These are phyloP conservation scores for Homalodisca vitripennis DNA, from an alignment of 1,140 invertebrate genomes.

Conservation along the genomic window DNA sequence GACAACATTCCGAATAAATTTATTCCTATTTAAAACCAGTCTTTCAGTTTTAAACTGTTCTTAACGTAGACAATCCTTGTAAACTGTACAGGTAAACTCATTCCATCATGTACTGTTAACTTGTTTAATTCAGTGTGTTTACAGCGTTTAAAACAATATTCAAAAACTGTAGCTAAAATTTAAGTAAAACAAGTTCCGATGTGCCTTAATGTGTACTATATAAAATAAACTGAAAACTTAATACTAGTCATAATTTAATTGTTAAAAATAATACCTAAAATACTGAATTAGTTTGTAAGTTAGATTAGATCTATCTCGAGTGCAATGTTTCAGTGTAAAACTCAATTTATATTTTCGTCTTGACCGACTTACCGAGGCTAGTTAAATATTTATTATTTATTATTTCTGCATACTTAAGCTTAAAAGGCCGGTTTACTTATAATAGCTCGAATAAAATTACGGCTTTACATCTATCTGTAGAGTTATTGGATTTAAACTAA, in stretches of 20 bases:
- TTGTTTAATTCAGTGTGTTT: neutral
- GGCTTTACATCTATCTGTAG: neutral
- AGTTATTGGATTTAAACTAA: neutral
- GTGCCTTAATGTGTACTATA: slow-evolving; percentile 4
- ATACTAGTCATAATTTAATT: slow-evolving; percentile 25
- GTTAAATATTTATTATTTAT: neutral
- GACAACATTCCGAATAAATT: neutral
- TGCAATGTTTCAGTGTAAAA: slow-evolving; percentile 2
- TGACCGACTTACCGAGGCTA: neutral
- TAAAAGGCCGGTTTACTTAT: neutral
- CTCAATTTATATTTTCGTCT: neutral
- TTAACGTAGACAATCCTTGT: neutral
- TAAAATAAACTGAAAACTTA: slow-evolving; percentile 13
- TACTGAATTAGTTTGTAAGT: slow-evolving; percentile 14
- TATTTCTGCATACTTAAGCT: neutral
- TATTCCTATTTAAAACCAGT: neutral
- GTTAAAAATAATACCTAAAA: slow-evolving; percentile 9
- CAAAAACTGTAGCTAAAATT: neutral
- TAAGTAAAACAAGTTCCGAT: no score
- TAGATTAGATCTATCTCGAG: neutral
- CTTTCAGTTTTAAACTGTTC: neutral
- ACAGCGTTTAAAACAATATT: neutral
- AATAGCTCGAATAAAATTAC: neutral
- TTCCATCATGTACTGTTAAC: neutral
- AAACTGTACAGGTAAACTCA: neutral